phyloP scores from a whole-genome alignment of 1,140 invertebrate genomes.

The Cydia fagiglandana region DNA sequence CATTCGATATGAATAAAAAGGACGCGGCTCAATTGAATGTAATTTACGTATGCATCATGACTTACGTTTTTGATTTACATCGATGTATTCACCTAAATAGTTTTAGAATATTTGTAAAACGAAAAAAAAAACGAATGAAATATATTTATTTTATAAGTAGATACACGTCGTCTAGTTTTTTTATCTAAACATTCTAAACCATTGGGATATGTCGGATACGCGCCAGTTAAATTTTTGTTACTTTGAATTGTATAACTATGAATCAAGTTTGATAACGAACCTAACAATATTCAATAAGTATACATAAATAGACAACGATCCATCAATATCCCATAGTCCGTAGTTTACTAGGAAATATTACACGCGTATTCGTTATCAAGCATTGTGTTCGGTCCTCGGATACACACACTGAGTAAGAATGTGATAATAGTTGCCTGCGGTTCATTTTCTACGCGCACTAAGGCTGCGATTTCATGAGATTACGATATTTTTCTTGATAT shows the following conservation, averaged over 20 bases:
- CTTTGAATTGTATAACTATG: not conserved
- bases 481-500: not conserved
- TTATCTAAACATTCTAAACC: no score
- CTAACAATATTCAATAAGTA: not conserved
- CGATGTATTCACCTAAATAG: not conserved
- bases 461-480: conserved; percentile 3
- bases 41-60: conserved; percentile 32
- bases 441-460: conserved; percentile 28
- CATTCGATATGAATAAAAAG: conserved; percentile 54
- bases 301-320: conserved; percentile 11
- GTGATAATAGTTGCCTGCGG: conserved; percentile 34
- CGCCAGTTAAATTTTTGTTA: not conserved
- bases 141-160: no score
- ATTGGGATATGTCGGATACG: no score
- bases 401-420: conserved; percentile 23
- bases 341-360: conserved; percentile 33
- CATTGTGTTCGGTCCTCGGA: conserved; percentile 27
- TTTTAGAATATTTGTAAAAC: no score
- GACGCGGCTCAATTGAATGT: conserved; percentile 35
- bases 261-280: no score
- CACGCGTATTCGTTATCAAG: conserved; percentile 35
- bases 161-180: no score
- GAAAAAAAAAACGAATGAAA: no score
- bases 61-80: conserved; percentile 30
- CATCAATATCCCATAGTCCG: conserved; percentile 5